Base-by-base conservation (phyloP, 2,888 invertebrate species). In the Orgyia antiqua region DNA sequence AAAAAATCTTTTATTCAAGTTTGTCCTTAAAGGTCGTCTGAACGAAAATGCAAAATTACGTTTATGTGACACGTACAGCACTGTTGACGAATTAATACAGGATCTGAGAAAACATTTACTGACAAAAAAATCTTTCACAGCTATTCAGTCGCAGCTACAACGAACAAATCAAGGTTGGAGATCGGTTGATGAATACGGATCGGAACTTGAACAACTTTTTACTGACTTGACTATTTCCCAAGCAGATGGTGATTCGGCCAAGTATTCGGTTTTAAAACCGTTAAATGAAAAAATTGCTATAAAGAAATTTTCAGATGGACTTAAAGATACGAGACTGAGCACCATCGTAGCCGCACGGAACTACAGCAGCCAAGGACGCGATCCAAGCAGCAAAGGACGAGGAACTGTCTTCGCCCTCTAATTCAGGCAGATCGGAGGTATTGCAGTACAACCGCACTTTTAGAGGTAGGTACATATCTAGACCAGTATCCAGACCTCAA, bases 1-100 rank as follows among this genome's bases (percentile, higher is more conserved):
- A 4, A 23, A 13, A 17, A 17, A 3, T 9, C 24, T 24, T 18
- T 20, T 46, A 12, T 45, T 47, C 19, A 39, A 28, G 21, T 50
- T 45, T 35, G 32, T 47, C 5, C 17, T 45, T 4, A 47, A 44
- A 19, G 31, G 24, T 10, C 26, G 45, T 5, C 20, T 45, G 5
- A 19, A 27, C 6, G 33, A 41, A 17, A 31, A 29, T 11, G 36
- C 47, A 3, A 32, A 25, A 7, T 2, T 27, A 13, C 17, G 27
- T 6, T 11, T 27, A 4, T 9, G 11, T 1, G 3, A 1, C 3
- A 7, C 6, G 7, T 39, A 43, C 19, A n/a, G 8, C 6, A 24
- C 33, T 8, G 28, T 40, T 10, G 3, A 10, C 1, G 26, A 38
- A n/a, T 27, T 40, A 11, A 8, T 38, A 4, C 23, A 6, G 5